Base-by-base conservation (phyloP, 2,797 vertebrate species). In the Selene dorsalis region DNA sequence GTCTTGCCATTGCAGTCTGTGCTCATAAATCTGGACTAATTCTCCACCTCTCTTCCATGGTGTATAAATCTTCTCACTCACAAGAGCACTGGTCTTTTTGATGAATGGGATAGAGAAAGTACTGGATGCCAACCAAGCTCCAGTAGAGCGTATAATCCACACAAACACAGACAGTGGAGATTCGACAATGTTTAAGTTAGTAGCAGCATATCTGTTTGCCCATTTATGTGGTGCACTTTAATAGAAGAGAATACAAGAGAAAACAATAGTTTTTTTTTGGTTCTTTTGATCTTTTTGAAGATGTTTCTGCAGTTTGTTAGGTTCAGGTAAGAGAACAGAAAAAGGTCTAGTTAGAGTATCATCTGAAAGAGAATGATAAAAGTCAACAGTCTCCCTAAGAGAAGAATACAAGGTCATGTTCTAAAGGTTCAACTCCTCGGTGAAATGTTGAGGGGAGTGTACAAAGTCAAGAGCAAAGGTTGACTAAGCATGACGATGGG, bases 1-100 rank as follows among this genome's bases (percentile, higher is more conserved):
- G 81, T 84, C 91, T 86, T 88, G 91, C 90, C 88, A 86, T 87
- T 73, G 87, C 84, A 78, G 87, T 90, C 87, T 75, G 61, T 52
- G 82, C 85, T 89, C 93, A 94, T 94, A 95, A 94, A 94, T 95
- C 94, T 93, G 89, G 70, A 87, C 89, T 94, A 94, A 94, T 94
- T 95, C 92, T 93, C 88, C 92, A 91, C 93, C 91, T 92, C 92
- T 92, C 90, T 80, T 84, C 86, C 77, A 70, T 87, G 85, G 91
- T 91, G 88, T 92, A 92, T 94, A 93, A 94, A 94, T 94, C 94
- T 91, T 88, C 88, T 87, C 84, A 75, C 92, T 91, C 93, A 84
- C 91, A 85, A 80, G 86, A 89, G 89, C 84, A 79, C 87, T 87
- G 93, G 91, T 86, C 67, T 85, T 85, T 93, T 92, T 93, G 93